Base-by-base conservation (phyloP, 1,140 invertebrate species). In the Rhysida immarginata region DNA sequence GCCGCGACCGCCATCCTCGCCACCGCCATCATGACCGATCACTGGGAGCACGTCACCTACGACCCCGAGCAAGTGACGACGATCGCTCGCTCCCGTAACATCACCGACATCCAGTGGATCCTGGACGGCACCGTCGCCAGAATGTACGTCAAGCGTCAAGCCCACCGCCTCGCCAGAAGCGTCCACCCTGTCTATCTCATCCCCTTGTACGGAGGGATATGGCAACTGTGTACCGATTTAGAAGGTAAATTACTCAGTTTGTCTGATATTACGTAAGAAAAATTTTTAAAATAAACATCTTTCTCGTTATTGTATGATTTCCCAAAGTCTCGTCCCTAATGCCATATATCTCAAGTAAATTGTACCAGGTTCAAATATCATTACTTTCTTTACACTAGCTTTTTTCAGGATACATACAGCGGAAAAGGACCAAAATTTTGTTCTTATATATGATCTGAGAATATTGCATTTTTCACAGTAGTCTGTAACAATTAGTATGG, bases 181-280 rank as follows among this genome's bases (percentile, higher is more conserved):
- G 20, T 20, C 16, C 44, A 20, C 16, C 8, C 20, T 20, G 18
- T 46, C 20, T 46, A 46, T 23, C 44, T 46, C 8, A 82, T 86
- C 0, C 85, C 85, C 1, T 85, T 87, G 80, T 82, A 87, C 59
- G 84, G 85, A 1, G 85, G 85, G 1, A 87, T 89, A 60, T 88
- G 85, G 85, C 87, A 83, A 0, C 75, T 87, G 63, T 89, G 85
- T 66, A 80, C 85, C 46, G 81, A 81, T 50, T 69, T 88, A 24
- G 77, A 79, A 64, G 81, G 83, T 84, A 71, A 20, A 20, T 13
- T 35, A 5, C 16, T 8, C 29, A 35, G 5, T 35, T 16, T 35
- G 5, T 35, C 16, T 35, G 16, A 35, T 35, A n/a, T n/a, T n/a
- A n/a, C n/a, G n/a, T n/a, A n/a, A n/a, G n/a, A n/a, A n/a, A n/a